These are phyloP conservation scores for Propithecus deckenii DNA, from an alignment of 2,797 vertebrate species.

Conservation along the genomic window DNA sequence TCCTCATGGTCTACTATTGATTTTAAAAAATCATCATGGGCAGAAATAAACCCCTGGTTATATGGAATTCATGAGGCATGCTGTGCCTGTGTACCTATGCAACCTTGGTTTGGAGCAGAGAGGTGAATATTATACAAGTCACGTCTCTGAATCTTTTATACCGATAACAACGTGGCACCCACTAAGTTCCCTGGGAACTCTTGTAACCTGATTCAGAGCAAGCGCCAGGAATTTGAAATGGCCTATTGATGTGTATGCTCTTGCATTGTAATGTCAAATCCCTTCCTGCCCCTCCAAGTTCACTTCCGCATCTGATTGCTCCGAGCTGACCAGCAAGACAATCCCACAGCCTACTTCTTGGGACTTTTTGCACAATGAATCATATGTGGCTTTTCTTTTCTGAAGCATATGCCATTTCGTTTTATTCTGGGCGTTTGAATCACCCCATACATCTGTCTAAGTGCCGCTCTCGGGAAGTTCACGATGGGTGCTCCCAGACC, in stretches of 20 bases:
- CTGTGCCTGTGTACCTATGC: fast-evolving
- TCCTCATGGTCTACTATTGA: background rate
- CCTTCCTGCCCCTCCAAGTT: background rate
- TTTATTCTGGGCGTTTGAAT: background rate
- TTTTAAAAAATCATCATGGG: background rate
- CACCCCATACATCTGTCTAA: background rate
- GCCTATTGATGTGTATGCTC: fast-evolving
- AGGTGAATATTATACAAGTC: fast-evolving
- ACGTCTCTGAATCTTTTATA: background rate
- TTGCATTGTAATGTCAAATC: too few species aligned
- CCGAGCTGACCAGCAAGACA: background rate
- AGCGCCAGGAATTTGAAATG: background rate
- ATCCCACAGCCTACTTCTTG: background rate
- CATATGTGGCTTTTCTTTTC: background rate
- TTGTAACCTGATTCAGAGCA: too few species aligned
- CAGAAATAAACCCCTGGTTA: background rate
- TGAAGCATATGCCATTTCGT: background rate
- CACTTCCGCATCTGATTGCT: fast-evolving
- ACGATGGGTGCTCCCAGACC: fast-evolving
- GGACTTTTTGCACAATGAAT: background rate
- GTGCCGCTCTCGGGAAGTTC: background rate
- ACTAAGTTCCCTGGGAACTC: background rate
- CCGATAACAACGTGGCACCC: too few species aligned
- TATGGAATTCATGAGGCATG: background rate
- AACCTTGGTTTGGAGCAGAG: background rate